Evolutionary conservation across 2,797 vertebrate species (phyloP).

Genomic region (Pteropus rufus): DNA sequence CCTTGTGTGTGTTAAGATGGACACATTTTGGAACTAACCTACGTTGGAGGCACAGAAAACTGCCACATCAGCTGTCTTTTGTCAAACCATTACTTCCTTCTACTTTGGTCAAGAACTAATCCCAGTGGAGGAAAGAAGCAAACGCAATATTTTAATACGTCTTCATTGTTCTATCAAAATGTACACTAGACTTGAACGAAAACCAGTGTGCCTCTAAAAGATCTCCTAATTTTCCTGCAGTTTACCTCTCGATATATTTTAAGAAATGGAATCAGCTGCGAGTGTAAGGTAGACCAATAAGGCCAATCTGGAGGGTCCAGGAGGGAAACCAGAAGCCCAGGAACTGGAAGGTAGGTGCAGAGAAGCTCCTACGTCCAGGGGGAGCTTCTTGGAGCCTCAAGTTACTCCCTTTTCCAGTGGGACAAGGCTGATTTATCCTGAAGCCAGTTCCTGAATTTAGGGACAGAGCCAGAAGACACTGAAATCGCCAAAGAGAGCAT

Average conservation of each 20-base stretch:
- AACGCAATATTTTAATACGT: not conserved
- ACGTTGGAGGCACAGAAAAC: not conserved
- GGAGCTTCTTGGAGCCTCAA: not conserved
- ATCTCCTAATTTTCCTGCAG: not conserved
- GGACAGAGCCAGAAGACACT: not conserved
- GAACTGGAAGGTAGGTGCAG: not conserved
- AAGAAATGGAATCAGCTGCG: not conserved
- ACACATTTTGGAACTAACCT: not conserved
- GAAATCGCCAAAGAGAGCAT: not conserved
- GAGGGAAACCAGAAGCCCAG: not conserved
- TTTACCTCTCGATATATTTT: not conserved
- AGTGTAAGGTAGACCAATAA: rapidly evolving
- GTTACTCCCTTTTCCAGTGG: not conserved
- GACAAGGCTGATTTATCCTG: not conserved
- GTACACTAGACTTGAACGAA: not conserved
- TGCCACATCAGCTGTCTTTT: not conserved
- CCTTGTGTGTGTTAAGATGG: not conserved
- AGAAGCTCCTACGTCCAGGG: not conserved
- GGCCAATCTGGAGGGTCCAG: rapidly evolving
- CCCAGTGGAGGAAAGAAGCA: not conserved
- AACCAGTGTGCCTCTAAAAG: not conserved
- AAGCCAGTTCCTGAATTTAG: not conserved
- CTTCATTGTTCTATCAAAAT: not conserved
- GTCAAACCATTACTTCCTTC: not conserved
- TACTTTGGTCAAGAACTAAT: not conserved